Evolutionary conservation across 2,797 vertebrate genomes (phyloP), one percentile per base, ranked within the genome.

Genomic region (Pterois miles): DNA sequence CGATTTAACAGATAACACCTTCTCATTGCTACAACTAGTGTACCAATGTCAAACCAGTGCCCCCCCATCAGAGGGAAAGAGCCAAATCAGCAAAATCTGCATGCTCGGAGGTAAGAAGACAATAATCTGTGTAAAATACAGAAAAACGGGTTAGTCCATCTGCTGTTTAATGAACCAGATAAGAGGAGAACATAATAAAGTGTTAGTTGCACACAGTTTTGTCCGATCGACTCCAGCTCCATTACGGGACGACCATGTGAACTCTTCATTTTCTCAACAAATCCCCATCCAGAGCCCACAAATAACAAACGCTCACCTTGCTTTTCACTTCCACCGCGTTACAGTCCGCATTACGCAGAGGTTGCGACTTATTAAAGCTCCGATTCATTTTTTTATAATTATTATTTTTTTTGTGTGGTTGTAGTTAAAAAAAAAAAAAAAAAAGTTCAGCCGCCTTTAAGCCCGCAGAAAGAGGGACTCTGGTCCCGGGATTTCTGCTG

Each of bases 251-350:
- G 52, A 71, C 85, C 90, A 89, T 91, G 89, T 92, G 89, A 87
- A 78, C 62, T 69, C 57, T 12, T 43, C 14, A 62, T 54, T 78
- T 71, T 58, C 48, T 63, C 38, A 18, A 48, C 50, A 7, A 48
- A 65, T 18, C 7, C 46, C 16, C 16, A 18, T 36, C 53, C 22
- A 14, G 14, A 50, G 7, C 7, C 14, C 16, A 25, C 18, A 23
- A 16, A 22, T 23, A 22, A 2, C 57, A 10, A 57, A 31, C 59
- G 80, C 96, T 96, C 93, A 98, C 98, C 97, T 98, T 99, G 93
- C 97, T 98, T 90, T 99, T 99, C 67, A 99, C 98, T 94, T 99
- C 98, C 92, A 99, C 97, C 0, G 97, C 97, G 89, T 94, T 95
- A 87, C 96, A 95, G 22, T 96, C 96, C 86, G 93, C 93, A 76